Conservation (phyloP, 2,113 vertebrate genomes). For the Zapornia atra region DNA sequence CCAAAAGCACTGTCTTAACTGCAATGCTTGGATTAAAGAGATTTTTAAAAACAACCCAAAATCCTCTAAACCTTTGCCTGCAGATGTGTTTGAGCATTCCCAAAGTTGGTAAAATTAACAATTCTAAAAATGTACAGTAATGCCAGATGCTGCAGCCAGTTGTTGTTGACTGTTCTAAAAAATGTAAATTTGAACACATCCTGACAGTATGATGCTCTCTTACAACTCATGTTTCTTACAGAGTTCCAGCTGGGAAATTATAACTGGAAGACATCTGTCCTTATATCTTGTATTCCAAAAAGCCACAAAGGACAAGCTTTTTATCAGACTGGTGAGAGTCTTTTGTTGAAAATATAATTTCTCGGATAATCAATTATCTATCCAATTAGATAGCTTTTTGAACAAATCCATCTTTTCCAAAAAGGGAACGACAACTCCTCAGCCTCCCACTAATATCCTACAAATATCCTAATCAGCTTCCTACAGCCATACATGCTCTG, state of each 20-base stretch:
- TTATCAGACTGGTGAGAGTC: slow-evolving; percentile 52
- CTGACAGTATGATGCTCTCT: not conserved
- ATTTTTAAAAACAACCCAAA: not conserved
- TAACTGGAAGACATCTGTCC: slow-evolving; percentile 65
- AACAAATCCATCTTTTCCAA: slow-evolving; percentile 28
- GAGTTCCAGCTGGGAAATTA: slow-evolving; percentile 55
- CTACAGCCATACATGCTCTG: slow-evolving; percentile 22
- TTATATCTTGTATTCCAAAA: slow-evolving; percentile 42
- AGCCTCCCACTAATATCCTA: slow-evolving; percentile 48
- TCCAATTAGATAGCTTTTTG: slow-evolving; percentile 60
- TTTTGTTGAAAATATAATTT: slow-evolving; percentile 65
- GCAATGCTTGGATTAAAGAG: not conserved
- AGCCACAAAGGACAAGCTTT: slow-evolving; percentile 61
- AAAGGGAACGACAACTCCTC: slow-evolving; percentile 16
- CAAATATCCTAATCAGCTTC: slow-evolving; percentile 64
- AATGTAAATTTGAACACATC: slow-evolving; percentile 12
- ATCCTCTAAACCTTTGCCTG: not conserved
- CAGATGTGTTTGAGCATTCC: not conserved
- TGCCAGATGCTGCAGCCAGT: slow-evolving; percentile 38
- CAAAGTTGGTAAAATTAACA: not conserved
- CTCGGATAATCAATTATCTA: slow-evolving; percentile 71
- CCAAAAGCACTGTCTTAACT: not conserved
- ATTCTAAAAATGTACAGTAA: slow-evolving; percentile 11
- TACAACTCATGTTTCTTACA: slow-evolving; percentile 3
- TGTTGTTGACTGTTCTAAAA: slow-evolving; percentile 23